Percentiles rank a stretch among this genome's conserved stretches.
Evolutionary conservation across 2,888 invertebrate species (phyloP).

Genomic region (Hydraecia micacea): DNA sequence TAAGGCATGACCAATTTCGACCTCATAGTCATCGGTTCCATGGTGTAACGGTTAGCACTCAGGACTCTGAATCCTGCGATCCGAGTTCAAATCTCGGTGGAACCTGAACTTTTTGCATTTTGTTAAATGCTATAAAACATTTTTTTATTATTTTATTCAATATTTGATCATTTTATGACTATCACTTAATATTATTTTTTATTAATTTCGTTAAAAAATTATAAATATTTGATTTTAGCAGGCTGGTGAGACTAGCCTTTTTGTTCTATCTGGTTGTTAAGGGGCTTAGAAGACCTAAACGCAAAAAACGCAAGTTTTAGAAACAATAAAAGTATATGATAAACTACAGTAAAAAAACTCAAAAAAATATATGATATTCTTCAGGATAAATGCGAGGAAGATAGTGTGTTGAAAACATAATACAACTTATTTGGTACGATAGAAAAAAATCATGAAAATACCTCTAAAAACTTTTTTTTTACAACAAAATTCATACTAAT

Average conservation of each 20-base stretch:
- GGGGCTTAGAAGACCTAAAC: no score
- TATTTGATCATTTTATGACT: neutral
- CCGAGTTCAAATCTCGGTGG: conserved; percentile 95
- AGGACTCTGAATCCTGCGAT: conserved; percentile 95
- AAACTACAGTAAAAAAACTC: no score
- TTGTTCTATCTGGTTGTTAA: neutral
- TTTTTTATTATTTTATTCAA: neutral
- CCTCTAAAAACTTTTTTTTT: no score
- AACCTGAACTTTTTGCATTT: conserved; percentile 84
- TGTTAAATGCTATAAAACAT: neutral
- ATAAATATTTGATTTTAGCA: neutral
- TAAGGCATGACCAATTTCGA: conserved; percentile 23
- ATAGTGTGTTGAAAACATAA: no score
- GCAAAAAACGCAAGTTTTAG: no score
- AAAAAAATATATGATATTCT: no score
- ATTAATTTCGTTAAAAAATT: neutral
- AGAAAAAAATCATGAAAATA: no score
- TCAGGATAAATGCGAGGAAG: no score
- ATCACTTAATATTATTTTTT: neutral
- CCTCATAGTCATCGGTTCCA: conserved; percentile 42
- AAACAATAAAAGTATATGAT: no score
- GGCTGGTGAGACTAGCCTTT: no score
- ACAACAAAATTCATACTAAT: no score
- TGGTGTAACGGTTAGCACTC: conserved; percentile 94
- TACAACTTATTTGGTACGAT: no score